These are phyloP conservation scores for Sitophilus oryzae DNA, from an alignment of 1,140 invertebrate species.

Conservation along the genomic window DNA sequence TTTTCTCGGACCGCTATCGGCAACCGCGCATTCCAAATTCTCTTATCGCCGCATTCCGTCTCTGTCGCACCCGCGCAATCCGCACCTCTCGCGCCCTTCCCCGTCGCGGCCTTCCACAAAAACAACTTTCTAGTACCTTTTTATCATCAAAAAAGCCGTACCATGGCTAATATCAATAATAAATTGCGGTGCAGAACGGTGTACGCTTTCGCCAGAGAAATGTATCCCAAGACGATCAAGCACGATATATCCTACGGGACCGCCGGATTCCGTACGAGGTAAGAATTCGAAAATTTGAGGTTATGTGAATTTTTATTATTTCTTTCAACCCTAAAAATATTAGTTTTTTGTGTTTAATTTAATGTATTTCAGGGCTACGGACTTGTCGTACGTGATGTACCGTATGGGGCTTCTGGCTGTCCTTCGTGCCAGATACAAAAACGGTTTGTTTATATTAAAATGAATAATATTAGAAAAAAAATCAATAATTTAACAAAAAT, in stretches of 20 bases:
- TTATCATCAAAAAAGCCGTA: conserved; percentile 14
- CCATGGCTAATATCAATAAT: conserved; percentile 34
- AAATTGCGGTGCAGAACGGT: conserved; percentile 46
- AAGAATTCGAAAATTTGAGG: conserved; percentile 39
- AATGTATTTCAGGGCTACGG: conserved; percentile 67
- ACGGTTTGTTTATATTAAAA: conserved; percentile 62
- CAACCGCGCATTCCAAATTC: conserved; percentile 1
- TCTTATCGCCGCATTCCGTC: background rate
- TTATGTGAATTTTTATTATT: no score
- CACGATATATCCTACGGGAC: conserved; percentile 62
- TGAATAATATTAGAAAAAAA: no score
- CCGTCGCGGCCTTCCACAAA: conserved; percentile 3
- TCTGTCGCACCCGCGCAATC: conserved; percentile 8
- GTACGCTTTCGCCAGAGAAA: conserved; percentile 66
- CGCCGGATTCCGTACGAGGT: conserved; percentile 65
- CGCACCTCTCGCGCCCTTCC: conserved; percentile 1
- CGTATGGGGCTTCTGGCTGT: conserved; percentile 88
- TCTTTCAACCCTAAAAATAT: no score
- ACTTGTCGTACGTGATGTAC: conserved; percentile 83
- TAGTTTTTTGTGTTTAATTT: no score
- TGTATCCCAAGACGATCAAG: conserved; percentile 61
- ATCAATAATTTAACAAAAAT: no score
- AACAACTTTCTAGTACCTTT: conserved; percentile 25
- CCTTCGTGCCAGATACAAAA: conserved; percentile 73
- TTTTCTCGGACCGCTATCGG: background rate